Base-by-base conservation (phyloP, 1,140 invertebrate species). In the Magallana ariakensis region DNA sequence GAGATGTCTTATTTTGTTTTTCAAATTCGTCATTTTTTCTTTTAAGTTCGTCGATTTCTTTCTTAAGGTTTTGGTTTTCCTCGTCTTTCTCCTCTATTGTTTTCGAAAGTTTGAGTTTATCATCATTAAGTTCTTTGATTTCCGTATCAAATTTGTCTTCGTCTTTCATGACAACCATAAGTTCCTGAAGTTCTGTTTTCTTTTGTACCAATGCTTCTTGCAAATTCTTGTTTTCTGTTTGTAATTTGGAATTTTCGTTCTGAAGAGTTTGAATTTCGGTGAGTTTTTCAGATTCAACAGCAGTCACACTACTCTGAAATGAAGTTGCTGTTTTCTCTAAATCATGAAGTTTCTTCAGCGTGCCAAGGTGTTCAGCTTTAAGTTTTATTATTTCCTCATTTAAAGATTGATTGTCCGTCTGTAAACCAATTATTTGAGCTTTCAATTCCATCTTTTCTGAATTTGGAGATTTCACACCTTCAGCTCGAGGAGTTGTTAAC, bases 61-160 rank as follows among this genome's bases (percentile, higher is more conserved):
- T 87, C 19, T 66, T 66, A 0, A 70, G 66, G 54, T 66, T 89
- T 11, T 85, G 85, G 22, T 80, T 53, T 22, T 80, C 33, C 26
- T 80, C 57, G 33, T 90, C 87, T 26, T 86, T 83, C n/a, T 88
- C 89, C 60, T 87, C 80, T 19, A 86, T 84, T 62, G 89, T 66
- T 11, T 87, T 89, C 15, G 83, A 85, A 11, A 90, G 58, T 57
- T 88, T 85, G 11, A 58, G 26, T 22, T 89, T 86, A 83, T 89
- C 57, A 16, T 62, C 80, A 55, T 89, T 90, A 8, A 90, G 58
- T 3, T 83, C 82, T 82, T 91, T 89, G 1, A 91, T 87, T 84
- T 91, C 90, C 54, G 86, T 62, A 11, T 91, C 90, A 86, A 90
- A 91, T 80, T 89, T 91, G 19, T 87, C 85, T 81, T 91, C 90